Evolutionary conservation across 1,140 invertebrate species (phyloP).

Genomic region (Tetragnatha versicolor): DNA sequence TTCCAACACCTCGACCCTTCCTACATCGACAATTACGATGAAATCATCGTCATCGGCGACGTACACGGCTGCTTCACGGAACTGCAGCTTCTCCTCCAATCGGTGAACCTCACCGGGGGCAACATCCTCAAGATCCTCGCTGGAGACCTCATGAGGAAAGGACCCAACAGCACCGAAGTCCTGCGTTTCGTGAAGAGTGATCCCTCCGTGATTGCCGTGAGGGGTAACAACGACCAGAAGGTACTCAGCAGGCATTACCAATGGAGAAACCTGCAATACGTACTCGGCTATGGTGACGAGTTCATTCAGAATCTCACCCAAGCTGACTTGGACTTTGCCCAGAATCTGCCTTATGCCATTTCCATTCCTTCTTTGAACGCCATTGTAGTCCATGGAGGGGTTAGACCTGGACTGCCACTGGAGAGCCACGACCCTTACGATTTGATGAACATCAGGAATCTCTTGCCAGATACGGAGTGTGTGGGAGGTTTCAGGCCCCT

Average conservation of each 20-base stretch:
- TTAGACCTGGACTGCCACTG: constrained; percentile 61
- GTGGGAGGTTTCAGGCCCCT: constrained; percentile 44
- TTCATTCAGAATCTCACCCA: constrained; percentile 60
- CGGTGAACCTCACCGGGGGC: constrained; percentile 13
- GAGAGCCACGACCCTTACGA: constrained; percentile 58
- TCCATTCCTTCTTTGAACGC: constrained; percentile 60
- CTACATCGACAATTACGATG: constrained; percentile 42
- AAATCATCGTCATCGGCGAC: constrained; percentile 64
- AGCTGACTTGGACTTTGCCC: constrained; percentile 60
- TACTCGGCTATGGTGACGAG: constrained; percentile 55
- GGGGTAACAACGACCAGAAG: constrained; percentile 58
- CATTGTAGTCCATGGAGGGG: constrained; percentile 64
- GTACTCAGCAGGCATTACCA: constrained; percentile 44
- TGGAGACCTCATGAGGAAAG: constrained; percentile 64
- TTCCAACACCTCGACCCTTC: not conserved
- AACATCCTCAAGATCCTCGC: constrained; percentile 62
- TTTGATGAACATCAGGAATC: constrained; percentile 63
- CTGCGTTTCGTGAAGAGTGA: constrained; percentile 55
- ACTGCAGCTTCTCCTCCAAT: constrained; percentile 59
- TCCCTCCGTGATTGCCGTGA: constrained; percentile 29
- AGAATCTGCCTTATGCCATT: constrained; percentile 63
- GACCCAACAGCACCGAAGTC: constrained; percentile 61
- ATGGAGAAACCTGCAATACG: constrained; percentile 53
- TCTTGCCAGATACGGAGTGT: constrained; percentile 52
- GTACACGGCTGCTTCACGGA: constrained; percentile 65